Percentiles rank a stretch among this genome's conserved stretches.
Evolutionary conservation across 1,140 invertebrate species (phyloP).

Genomic region (Drosophila ficusphila): DNA sequence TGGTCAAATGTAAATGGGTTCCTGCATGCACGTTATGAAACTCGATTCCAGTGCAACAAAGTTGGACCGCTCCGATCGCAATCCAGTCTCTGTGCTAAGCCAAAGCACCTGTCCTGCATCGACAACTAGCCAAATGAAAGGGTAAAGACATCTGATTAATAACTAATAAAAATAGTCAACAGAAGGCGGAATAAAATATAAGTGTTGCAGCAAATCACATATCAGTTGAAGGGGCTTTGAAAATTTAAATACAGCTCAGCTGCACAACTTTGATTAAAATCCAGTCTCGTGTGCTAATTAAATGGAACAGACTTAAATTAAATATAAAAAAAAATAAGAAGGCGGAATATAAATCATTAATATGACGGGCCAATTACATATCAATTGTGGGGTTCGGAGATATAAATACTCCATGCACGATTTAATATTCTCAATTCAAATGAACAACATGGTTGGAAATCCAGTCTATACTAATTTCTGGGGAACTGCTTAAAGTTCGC

Average conservation of each 20-base stretch:
- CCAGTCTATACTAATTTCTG: neutral
- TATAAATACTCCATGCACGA: neutral
- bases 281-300: neutral
- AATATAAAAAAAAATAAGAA: neutral
- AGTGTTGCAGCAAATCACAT: neutral
- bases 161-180: neutral
- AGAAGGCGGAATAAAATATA: neutral
- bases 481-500: neutral
- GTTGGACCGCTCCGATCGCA: slow-evolving; percentile 10
- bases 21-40: slow-evolving; percentile 41
- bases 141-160: neutral
- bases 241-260: neutral
- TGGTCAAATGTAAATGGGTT: slow-evolving; percentile 30
- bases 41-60: slow-evolving; percentile 37
- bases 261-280: neutral
- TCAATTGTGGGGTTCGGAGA: neutral
- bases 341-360: slow-evolving; percentile 9
- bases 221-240: neutral
- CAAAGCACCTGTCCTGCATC: slow-evolving; percentile 17
- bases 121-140: neutral
- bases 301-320: neutral
- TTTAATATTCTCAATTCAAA: neutral
- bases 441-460: neutral
- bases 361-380: slow-evolving; percentile 10
- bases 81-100: slow-evolving; percentile 9